Conservation (phyloP, 2,888 invertebrate species). For the Ophioninae sp. region DNA sequence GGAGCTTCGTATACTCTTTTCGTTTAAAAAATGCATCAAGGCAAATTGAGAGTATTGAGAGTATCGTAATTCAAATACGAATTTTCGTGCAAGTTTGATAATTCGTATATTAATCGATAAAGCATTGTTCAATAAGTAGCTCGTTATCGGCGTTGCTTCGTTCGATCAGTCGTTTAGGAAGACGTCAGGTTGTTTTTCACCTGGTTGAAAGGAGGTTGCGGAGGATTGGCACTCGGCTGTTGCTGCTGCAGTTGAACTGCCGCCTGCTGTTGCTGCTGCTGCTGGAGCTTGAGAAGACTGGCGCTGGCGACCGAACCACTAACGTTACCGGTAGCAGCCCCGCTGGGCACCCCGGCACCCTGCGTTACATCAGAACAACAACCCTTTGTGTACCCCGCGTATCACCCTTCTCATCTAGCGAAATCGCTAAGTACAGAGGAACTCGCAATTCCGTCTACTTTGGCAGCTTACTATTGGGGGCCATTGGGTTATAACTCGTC, state of each 20-base stretch:
- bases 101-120: slow-evolving; percentile 1
- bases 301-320: slow-evolving; percentile 79
- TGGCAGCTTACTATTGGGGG: neutral
- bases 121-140: neutral
- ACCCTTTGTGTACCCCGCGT: neutral
- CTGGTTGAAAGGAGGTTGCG: slow-evolving; percentile 80
- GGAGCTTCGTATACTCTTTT: no score
- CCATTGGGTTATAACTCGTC: neutral
- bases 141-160: neutral
- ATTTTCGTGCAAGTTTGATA: neutral
- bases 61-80: neutral
- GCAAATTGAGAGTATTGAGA: neutral
- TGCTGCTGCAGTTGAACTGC: slow-evolving; percentile 76
- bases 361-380: slow-evolving; percentile 75
- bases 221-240: slow-evolving; percentile 77
- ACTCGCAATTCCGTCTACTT: neutral
- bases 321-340: slow-evolving; percentile 76
- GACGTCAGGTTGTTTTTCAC: slow-evolving; percentile 74
- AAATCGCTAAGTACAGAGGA: slow-evolving; percentile 31
- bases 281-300: slow-evolving; percentile 79
- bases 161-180: slow-evolving; percentile 30
- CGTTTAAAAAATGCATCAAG: no score
- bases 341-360: slow-evolving; percentile 80
- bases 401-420: neutral
- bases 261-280: slow-evolving; percentile 76